Evolutionary conservation across 2,113 vertebrate genomes (phyloP).

Genomic region (Hipposideros armiger): DNA sequence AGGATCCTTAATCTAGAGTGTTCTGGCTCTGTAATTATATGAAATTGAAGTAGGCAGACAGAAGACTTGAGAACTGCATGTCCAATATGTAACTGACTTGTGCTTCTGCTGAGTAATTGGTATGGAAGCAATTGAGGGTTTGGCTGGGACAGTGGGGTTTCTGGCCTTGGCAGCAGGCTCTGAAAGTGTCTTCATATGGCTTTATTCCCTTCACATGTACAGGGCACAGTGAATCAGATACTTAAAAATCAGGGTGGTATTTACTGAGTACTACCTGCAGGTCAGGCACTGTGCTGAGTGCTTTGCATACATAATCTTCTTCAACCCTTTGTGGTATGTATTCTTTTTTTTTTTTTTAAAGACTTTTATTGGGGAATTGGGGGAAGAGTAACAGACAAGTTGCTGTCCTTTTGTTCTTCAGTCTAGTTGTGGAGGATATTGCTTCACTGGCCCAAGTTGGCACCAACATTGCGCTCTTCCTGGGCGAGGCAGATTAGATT

Average conservation of each 20-base stretch:
- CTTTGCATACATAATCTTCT: neutral
- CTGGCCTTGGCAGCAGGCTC: neutral
- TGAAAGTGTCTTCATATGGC: neutral
- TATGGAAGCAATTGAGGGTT: neutral
- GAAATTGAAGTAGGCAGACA: neutral
- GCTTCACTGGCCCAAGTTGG: too few relatives aligned
- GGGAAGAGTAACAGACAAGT: too few relatives aligned
- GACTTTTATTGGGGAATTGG: too few relatives aligned
- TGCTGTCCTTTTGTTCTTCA: too few relatives aligned
- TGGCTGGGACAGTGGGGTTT: neutral
- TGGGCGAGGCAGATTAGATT: too few relatives aligned
- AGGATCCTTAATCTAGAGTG: neutral
- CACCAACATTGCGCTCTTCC: too few relatives aligned
- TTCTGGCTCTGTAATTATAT: neutral
- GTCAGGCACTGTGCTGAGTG: neutral
- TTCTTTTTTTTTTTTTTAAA: neutral
- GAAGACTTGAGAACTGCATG: neutral
- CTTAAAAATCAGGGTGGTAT: neutral
- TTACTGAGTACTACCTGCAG: neutral
- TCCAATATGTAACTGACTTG: neutral
- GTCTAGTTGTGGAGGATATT: too few relatives aligned
- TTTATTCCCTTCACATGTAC: neutral
- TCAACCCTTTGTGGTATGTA: neutral
- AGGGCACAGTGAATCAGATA: neutral
- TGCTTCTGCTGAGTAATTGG: neutral